Evolutionary conservation across 1,140 invertebrate species (phyloP), one percentile per base, ranked within the genome.

Genomic region (Bicyclus anynana): DNA sequence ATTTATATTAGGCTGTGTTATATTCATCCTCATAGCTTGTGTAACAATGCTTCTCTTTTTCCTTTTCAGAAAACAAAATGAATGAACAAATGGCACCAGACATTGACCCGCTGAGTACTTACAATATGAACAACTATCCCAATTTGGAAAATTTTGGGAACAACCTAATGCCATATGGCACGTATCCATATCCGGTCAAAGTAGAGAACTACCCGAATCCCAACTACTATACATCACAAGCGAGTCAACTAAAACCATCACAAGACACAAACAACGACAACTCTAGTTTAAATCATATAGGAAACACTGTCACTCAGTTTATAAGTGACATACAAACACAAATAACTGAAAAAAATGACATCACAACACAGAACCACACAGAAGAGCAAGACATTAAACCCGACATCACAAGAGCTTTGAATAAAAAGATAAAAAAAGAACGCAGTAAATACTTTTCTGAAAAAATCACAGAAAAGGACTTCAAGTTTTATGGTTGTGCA

Each of bases 401-500:
- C 16, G 59, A 59, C 16, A 55, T 42, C 33, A 21, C 51, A n/a
- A 26, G 42, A 9, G 40, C 17, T 10, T 5, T 51, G 35, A 46
- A 17, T 9, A 68, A 38, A 54, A 67, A 51, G 49, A 67, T 65
- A 17, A 72, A 65, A 53, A 81, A 76, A 33, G 74, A 56, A 61
- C 62, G 57, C 21, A 80, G 70, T 13, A 79, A 56, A 59, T 84
- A 74, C 21, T 74, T 74, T 51, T 81, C 79, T 0, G 69, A 79
- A 14, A 87, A 87, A 46, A 83, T 87, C 40, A 69, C 55, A 6
- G 79, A 87, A 18, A 70, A 75, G 21, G 63, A 77, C 27, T 87
- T 77, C 29, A 64, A 71, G 1, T 87, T 87, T 33, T 87, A 87
- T 20, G 84, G 78, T 0, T 87, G 84, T 49, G 56, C 84, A 1